Conservation (phyloP, 2,888 invertebrate species). For the Lysandra coridon region DNA sequence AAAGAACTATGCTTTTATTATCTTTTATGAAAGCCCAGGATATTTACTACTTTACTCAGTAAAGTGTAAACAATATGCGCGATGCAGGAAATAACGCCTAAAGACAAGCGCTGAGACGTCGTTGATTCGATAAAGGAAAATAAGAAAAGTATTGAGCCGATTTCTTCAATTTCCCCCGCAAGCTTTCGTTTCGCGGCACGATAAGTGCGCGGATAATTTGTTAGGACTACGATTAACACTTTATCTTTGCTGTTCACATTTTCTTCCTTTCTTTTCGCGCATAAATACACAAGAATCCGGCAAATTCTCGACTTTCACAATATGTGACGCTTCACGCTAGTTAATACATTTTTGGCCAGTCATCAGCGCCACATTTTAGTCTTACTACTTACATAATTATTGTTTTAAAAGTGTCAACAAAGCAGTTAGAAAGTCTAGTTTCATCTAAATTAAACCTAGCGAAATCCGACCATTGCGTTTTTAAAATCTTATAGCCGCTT, state of each 20-base stretch:
- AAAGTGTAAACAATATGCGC: no score
- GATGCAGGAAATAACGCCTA: no score
- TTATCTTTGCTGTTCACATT: background rate
- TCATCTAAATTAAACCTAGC: no score
- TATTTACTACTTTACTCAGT: no score
- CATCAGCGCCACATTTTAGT: background rate
- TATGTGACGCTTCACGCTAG: background rate
- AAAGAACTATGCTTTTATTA: no score
- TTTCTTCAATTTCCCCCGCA: background rate
- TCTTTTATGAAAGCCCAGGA: no score
- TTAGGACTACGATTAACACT: background rate
- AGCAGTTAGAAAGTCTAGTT: background rate
- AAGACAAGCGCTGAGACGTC: no score
- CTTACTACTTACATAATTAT: background rate
- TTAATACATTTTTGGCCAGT: background rate
- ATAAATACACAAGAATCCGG: slow-evolving; percentile 12
- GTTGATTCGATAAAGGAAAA: background rate
- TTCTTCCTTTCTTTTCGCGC: slow-evolving; percentile 24
- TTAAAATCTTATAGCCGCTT: no score
- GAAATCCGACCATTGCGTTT: no score
- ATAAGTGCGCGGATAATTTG: background rate
- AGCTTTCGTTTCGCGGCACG: background rate
- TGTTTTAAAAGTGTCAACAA: background rate
- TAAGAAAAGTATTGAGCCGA: background rate
- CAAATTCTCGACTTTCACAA: slow-evolving; percentile 15